Evolutionary conservation across 2,797 vertebrate species (phyloP).

Genomic region (Dryobates pubescens): DNA sequence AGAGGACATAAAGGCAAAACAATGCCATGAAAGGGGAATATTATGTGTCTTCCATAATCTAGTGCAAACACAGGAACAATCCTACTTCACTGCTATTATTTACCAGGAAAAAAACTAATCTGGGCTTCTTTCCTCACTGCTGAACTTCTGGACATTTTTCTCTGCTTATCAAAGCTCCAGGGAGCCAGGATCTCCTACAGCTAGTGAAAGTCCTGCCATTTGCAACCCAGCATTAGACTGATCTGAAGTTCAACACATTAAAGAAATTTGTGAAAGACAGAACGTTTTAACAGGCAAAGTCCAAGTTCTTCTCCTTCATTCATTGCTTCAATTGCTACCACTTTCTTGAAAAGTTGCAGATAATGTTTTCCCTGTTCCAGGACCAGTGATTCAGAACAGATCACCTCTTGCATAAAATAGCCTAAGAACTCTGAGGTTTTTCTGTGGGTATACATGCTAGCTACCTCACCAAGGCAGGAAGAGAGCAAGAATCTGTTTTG

Average conservation of each 20-base stretch:
- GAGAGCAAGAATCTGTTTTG: neutral
- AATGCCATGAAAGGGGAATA: neutral
- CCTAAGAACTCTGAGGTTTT: neutral
- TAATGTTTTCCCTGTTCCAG: neutral
- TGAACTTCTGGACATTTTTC: neutral
- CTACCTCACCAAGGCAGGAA: neutral
- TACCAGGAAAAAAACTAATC: neutral
- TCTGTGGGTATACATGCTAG: neutral
- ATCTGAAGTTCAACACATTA: neutral
- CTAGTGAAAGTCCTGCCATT: neutral
- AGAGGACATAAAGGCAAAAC: neutral
- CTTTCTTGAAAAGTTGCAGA: neutral
- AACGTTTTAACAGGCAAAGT: neutral
- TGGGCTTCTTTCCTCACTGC: neutral
- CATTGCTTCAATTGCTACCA: constrained; percentile 1
- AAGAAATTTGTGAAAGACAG: neutral
- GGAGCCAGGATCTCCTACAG: neutral
- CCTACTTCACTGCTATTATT: neutral
- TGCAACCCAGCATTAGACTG: neutral
- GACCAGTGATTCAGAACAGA: neutral
- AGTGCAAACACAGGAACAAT: neutral
- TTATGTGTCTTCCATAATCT: fast-evolving
- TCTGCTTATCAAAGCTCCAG: neutral
- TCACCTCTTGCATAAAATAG: neutral
- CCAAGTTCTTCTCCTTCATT: neutral